Percentiles rank a stretch among this genome's conserved stretches.
These are phyloP conservation scores for Cremastinae sp. DNA, from an alignment of 2,888 invertebrate species.

Conservation along the genomic window DNA sequence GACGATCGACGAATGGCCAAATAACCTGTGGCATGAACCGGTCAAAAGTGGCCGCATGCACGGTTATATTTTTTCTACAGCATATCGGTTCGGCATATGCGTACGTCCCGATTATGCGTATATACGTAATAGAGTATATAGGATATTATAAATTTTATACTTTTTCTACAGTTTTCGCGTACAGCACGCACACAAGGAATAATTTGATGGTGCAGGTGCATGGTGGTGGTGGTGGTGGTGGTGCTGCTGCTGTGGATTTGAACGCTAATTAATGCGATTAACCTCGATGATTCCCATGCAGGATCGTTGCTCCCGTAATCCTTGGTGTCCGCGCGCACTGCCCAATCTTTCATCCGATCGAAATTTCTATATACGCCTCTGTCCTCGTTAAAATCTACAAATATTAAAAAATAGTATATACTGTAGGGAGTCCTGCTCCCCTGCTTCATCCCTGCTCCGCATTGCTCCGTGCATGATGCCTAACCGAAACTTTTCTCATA, in stretches of 20 bases:
- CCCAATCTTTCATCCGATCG: background rate
- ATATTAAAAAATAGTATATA: background rate
- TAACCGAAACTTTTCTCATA: constrained; percentile 37
- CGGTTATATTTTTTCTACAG: too few species aligned
- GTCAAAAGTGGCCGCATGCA: constrained; percentile 18
- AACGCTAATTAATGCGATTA: constrained; percentile 64
- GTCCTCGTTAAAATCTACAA: constrained; percentile 9
- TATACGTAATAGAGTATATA: too few species aligned
- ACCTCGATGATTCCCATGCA: constrained; percentile 36
- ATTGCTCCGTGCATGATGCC: background rate
- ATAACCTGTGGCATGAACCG: constrained; percentile 58
- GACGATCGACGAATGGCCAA: constrained; percentile 48
- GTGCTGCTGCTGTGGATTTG: too few species aligned
- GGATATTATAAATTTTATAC: too few species aligned
- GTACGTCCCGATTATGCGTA: too few species aligned
- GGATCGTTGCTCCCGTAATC: constrained; percentile 35
- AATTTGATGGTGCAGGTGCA: constrained; percentile 19
- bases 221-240: too few species aligned
- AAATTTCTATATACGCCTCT: constrained; percentile 24
- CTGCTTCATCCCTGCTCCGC: background rate
- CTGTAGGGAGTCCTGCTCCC: background rate
- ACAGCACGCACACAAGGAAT: constrained; percentile 5
- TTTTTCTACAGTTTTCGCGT: too few species aligned
- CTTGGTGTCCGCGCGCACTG: constrained; percentile 6
- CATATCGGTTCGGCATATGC: background rate